Base-by-base conservation (phyloP, 2,797 vertebrate genomes). In the Hybognathus amarus region DNA sequence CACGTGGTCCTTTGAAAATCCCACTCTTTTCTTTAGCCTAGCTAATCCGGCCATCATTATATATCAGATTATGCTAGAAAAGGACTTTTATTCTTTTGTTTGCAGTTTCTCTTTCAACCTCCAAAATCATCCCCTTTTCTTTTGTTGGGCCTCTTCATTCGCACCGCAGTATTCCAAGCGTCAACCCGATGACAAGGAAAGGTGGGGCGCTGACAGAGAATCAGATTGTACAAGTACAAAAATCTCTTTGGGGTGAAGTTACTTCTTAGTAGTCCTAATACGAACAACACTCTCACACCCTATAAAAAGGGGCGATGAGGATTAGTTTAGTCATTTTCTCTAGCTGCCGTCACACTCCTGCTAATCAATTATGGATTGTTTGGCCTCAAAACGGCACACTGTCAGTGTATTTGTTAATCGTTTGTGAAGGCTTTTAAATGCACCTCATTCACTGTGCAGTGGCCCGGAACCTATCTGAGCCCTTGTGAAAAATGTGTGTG, bases 361-460 rank as follows among this genome's bases (percentile, higher is more conserved):
- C 90, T 93, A 95, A 95, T 95, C 94, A 94, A 95, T 95, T 95
- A 94, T 90, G 88, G 91, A 87, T 90, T 92, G 91, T 93, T 91
- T 90, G 91, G 91, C 90, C 85, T 90, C 85, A 91, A 90, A 94
- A 92, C 85, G 91, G 91, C 83, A 93, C 92, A 91, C 92, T 77
- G 85, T 86, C 91, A 83, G 87, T 87, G 89, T 90, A 92, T 93
- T 94, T 93, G 92, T 92, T 94, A 92, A 93, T 94, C 92, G 91
- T 90, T 93, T 94, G 90, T 91, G 89, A 92, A 91, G 91, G 87
- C 90, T 90, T 91, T 91, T 92, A 89, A 91, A 92, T 87, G 83
- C 86, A 88, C 88, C 87, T 89, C 87, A 83, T 90, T 91, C 91
- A 90, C 80, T 89, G 83, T 77, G 79, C 83, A 87, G 40, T 67